These are phyloP conservation scores for Caerostris extrusa DNA, from an alignment of 1,140 invertebrate genomes.

Conservation along the genomic window DNA sequence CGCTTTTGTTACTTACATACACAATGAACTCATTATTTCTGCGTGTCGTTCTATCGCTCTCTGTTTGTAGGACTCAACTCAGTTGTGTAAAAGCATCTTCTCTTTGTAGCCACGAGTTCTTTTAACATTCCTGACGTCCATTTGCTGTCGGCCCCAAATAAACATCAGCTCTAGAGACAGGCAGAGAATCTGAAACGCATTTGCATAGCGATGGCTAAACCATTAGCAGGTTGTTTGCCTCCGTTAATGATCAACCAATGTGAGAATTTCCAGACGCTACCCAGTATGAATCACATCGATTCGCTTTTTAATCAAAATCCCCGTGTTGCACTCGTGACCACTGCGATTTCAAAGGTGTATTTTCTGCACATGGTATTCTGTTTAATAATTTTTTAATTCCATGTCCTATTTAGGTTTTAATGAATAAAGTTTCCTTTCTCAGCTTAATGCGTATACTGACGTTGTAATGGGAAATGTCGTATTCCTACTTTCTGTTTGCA, in stretches of 20 bases:
- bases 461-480: no score
- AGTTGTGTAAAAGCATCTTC: neutral
- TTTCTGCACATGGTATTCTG: no score
- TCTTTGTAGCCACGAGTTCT: neutral
- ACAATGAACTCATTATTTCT: no score
- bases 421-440: no score
- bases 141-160: neutral
- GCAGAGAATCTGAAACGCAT: neutral
- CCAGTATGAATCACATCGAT: neutral
- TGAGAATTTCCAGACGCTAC: neutral
- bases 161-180: neutral
- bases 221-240: conserved; percentile 24
- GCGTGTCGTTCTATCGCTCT: neutral
- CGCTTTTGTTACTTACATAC: no score
- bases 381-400: no score
- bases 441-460: no score
- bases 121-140: neutral
- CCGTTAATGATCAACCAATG: neutral
- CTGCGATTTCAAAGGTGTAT: no score
- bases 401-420: no score
- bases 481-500: no score
- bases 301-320: neutral
- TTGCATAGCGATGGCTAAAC: conserved; percentile 9
- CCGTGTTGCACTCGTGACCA: neutral
- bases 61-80: neutral